phyloP scores from a whole-genome alignment of 1,140 invertebrate genomes.

The Orius insidiosus region DNA sequence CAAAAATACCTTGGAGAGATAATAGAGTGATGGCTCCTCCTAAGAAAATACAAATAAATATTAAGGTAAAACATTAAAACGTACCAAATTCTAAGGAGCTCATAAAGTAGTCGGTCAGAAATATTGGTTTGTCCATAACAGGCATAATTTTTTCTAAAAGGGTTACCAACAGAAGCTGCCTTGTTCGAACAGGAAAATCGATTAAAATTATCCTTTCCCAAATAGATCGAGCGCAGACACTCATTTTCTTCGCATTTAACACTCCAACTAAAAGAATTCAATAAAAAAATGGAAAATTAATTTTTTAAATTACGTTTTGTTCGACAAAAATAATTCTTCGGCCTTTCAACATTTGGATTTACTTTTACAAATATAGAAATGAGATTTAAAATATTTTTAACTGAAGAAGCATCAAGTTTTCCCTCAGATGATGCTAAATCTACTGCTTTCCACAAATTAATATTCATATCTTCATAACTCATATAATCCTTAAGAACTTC shows the following conservation, averaged over 20 bases:
- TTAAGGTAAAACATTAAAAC: conserved; percentile 15
- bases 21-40: conserved; percentile 74
- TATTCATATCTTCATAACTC: conserved; percentile 5
- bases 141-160: conserved; percentile 67
- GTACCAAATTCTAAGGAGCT: conserved; percentile 67
- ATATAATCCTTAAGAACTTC: neutral
- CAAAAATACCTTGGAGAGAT: conserved; percentile 83
- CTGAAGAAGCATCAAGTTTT: too few species aligned
- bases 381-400: too few species aligned
- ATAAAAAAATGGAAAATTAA: conserved; percentile 48
- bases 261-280: conserved; percentile 41
- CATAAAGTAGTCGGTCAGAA: conserved; percentile 84
- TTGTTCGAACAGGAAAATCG: neutral
- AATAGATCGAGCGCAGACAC: neutral
- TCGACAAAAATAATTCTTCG: conserved; percentile 1
- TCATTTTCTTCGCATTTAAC: conserved; percentile 31
- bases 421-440: neutral
- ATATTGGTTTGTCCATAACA: conserved; percentile 60
- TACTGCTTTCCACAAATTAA: conserved; percentile 10
- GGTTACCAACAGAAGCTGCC: conserved; percentile 60
- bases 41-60: conserved; percentile 23
- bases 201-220: neutral
- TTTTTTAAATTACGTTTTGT: conserved; percentile 2
- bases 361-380: too few species aligned
- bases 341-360: neutral